Conservation (phyloP, 1,140 invertebrate genomes). For the Frieseomelitta varia region DNA sequence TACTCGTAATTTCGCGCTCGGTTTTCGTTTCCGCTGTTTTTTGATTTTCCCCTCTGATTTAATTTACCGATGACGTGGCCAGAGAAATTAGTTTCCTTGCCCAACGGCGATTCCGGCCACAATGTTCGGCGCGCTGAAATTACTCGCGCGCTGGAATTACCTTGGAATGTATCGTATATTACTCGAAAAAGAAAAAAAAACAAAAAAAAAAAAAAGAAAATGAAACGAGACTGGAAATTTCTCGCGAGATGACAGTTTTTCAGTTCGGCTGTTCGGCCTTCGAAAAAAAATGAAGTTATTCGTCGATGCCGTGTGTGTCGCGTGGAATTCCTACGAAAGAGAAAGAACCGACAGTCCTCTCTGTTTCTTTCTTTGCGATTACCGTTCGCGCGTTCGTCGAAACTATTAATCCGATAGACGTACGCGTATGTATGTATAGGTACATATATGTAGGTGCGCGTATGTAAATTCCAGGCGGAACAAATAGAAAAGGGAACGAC, state of each 20-base stretch:
- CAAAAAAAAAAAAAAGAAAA: too few species aligned
- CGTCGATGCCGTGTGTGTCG: too few species aligned
- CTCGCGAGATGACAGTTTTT: too few species aligned
- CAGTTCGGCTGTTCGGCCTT: too few species aligned
- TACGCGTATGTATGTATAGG: too few species aligned
- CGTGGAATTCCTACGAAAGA: too few species aligned
- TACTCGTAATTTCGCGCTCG: background rate
- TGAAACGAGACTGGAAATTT: too few species aligned
- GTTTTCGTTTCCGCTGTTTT: background rate
- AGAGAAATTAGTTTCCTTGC: background rate
- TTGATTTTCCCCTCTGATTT: background rate
- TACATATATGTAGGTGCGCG: too few species aligned
- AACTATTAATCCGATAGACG: background rate
- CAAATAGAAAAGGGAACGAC: background rate
- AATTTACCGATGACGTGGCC: background rate
- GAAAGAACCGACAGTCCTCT: too few species aligned
- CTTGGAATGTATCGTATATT: background rate
- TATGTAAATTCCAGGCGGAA: background rate
- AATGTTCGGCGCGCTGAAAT: background rate
- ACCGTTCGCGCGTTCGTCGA: background rate
- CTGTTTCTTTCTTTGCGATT: background rate
- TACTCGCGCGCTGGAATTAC: background rate
- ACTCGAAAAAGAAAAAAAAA: too few species aligned
- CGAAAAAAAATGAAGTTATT: too few species aligned
- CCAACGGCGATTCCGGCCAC: background rate